These are phyloP conservation scores for Eonycteris spelaea DNA, from an alignment of 2,113 vertebrate species.

Conservation along the genomic window DNA sequence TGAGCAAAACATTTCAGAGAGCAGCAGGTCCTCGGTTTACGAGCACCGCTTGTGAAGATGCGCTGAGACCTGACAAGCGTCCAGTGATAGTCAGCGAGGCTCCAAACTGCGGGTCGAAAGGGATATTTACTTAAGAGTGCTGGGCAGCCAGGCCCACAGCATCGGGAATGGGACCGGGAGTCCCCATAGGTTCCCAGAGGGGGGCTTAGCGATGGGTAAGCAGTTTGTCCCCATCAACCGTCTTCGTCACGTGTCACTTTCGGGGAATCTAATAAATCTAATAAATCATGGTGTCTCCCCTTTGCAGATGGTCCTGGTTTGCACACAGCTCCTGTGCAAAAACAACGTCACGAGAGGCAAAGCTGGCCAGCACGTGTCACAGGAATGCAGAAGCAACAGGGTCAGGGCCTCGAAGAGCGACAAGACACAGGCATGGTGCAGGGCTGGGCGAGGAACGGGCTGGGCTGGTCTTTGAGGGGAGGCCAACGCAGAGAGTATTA, in stretches of 20 bases:
- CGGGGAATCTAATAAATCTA: not conserved
- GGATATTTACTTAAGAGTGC: not conserved
- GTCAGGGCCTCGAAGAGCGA: too few relatives aligned
- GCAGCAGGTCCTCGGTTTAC: not conserved
- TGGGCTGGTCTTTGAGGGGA: not conserved
- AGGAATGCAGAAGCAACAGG: not conserved
- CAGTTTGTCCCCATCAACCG: not conserved
- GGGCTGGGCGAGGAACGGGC: not conserved
- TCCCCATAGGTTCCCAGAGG: not conserved
- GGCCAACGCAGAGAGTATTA: not conserved
- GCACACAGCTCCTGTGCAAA: not conserved
- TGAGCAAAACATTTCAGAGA: not conserved
- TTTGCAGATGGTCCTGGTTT: not conserved
- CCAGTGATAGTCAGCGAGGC: not conserved
- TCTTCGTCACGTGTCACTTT: not conserved
- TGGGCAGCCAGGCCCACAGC: not conserved
- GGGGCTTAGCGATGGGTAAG: not conserved
- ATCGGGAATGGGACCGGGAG: not conserved
- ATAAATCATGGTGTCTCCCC: not conserved
- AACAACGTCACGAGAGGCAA: not conserved
- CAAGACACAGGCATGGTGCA: accelerated
- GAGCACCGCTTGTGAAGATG: not conserved
- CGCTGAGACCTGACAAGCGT: conserved; percentile 30
- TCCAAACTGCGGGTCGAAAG: not conserved
- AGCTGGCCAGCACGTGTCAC: not conserved